Evolutionary conservation across 2,888 invertebrate genomes (phyloP).

Genomic region (Diaperis boleti): DNA sequence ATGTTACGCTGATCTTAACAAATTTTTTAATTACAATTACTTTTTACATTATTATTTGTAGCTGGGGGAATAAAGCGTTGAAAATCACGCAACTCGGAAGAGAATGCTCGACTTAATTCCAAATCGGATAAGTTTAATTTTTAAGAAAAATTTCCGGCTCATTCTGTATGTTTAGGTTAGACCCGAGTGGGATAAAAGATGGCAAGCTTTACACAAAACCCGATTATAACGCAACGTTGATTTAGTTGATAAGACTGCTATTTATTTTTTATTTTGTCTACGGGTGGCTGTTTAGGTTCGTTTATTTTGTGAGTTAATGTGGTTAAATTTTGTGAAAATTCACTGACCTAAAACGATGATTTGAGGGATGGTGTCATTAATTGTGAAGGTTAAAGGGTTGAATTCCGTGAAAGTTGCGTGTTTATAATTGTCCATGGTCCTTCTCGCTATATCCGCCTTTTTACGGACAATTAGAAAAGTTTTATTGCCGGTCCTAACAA

Average conservation of each 20-base stretch:
- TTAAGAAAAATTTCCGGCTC: no score
- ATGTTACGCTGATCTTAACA: no score
- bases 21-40: no score
- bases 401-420: conserved; percentile 21
- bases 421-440: conserved; percentile 23
- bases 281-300: conserved; percentile 3
- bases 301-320: conserved; percentile 9
- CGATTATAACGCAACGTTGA: background rate
- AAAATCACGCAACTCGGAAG: no score
- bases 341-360: conserved; percentile 15
- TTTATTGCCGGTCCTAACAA: conserved; percentile 20
- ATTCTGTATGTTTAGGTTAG: no score
- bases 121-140: background rate
- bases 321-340: conserved; percentile 26
- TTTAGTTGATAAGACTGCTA: background rate
- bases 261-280: conserved; percentile 4
- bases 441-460: conserved; percentile 23
- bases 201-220: background rate
- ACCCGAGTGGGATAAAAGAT: no score
- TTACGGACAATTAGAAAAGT: conserved; percentile 34
- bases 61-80: no score
- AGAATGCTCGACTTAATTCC: no score
- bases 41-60: no score
- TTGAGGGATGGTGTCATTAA: conserved; percentile 16
- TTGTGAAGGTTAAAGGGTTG: conserved; percentile 24